phyloP scores from a whole-genome alignment of 2,888 invertebrate genomes.

The Lepetodrilus schrolli region DNA sequence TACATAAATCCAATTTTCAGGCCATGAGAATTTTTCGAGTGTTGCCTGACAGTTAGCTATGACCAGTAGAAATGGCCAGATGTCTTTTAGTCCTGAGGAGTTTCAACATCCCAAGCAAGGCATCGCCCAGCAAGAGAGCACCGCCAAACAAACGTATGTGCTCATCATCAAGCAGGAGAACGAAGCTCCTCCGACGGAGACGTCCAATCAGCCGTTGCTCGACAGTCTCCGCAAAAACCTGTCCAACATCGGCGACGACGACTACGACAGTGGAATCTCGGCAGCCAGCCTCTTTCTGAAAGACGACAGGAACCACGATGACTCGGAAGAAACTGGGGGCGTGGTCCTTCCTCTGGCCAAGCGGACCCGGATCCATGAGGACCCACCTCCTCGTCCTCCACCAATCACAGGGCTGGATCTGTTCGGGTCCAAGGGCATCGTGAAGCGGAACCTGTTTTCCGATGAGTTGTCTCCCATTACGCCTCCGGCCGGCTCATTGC shows the following conservation, averaged over 20 bases:
- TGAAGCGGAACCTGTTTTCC: slow-evolving; percentile 42
- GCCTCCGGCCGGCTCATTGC: slow-evolving; percentile 25
- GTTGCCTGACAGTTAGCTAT: slow-evolving; percentile 7
- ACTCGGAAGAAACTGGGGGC: slow-evolving; percentile 18
- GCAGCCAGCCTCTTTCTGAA: slow-evolving; percentile 43
- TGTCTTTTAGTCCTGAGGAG: not conserved
- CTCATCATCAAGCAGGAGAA: slow-evolving; percentile 50
- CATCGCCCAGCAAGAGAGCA: slow-evolving; percentile 44
- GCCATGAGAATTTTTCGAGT: too few relatives aligned
- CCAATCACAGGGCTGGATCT: slow-evolving; percentile 22
- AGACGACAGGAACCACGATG: slow-evolving; percentile 50
- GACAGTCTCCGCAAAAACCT: slow-evolving; percentile 56
- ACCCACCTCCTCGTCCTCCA: slow-evolving; percentile 3
- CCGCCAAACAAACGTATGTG: slow-evolving; percentile 51
- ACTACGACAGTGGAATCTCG: slow-evolving; percentile 42
- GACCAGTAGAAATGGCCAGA: slow-evolving; percentile 22
- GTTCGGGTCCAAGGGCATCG: slow-evolving; percentile 26
- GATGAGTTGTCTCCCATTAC: slow-evolving; percentile 34
- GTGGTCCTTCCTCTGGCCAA: slow-evolving; percentile 10
- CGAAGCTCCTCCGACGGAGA: slow-evolving; percentile 30
- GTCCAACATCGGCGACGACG: slow-evolving; percentile 44
- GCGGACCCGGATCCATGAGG: not conserved
- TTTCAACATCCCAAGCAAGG: not conserved
- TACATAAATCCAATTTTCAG: too few relatives aligned
- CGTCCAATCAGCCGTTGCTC: not conserved